A percentile compares a stretch with the other conserved stretches of the same genome.
phyloP scores from a whole-genome alignment of 2,113 vertebrate genomes.

The Phaethon lepturus region DNA sequence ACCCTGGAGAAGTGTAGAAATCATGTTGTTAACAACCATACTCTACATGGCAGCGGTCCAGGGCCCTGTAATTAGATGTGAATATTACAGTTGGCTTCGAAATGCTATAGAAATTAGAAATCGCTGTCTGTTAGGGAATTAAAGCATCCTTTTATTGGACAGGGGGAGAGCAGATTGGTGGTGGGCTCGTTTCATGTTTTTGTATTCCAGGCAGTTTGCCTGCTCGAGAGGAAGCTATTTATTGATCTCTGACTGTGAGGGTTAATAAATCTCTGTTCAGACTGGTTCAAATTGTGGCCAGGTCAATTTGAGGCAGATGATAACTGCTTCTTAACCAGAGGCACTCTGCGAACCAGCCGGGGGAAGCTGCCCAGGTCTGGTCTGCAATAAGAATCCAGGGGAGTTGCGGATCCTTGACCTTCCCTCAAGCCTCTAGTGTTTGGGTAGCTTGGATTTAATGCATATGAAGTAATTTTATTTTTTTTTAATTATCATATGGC shows the following conservation, averaged over 20 bases:
- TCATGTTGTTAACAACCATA: background rate
- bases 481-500: background rate
- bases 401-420: background rate
- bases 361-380: background rate
- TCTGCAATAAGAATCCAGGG: background rate
- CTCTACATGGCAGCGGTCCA: background rate
- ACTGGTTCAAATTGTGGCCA: constrained; percentile 32
- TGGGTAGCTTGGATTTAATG: background rate
- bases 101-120: constrained; percentile 4
- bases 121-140: constrained; percentile 7
- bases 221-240: constrained; percentile 2
- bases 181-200: background rate
- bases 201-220: constrained; percentile 35
- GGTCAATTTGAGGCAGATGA: constrained; percentile 16
- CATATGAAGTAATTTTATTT: background rate
- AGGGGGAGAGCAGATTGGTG: background rate
- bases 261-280: constrained; percentile 57
- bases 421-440: background rate
- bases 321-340: constrained; percentile 15
- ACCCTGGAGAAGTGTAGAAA: background rate
- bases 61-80: background rate
- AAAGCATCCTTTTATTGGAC: background rate
- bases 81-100: constrained; percentile 3
- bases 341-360: background rate
- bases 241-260: constrained; percentile 33